Evolutionary conservation across 2,797 vertebrate genomes (phyloP).

Genomic region (Sebastes taczanowskii): DNA sequence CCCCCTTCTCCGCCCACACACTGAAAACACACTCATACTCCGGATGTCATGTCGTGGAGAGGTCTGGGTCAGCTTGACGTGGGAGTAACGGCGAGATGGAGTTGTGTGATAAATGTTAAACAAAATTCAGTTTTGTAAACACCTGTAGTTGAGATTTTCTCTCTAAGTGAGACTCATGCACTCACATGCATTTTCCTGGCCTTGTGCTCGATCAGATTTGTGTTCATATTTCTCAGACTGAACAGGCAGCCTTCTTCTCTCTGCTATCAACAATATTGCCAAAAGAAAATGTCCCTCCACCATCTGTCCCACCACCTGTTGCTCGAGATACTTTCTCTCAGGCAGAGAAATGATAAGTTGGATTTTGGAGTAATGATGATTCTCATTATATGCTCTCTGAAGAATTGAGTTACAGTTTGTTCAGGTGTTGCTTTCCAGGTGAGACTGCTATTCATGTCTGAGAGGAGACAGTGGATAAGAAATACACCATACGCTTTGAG

Average conservation of each 20-base stretch:
- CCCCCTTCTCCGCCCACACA: slow-evolving; percentile 16
- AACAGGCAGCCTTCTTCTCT: slow-evolving; percentile 7
- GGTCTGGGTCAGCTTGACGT: slow-evolving; percentile 41
- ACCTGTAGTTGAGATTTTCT: neutral
- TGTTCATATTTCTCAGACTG: slow-evolving; percentile 12
- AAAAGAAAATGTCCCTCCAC: slow-evolving; percentile 39
- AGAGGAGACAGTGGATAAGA: neutral
- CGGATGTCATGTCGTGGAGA: slow-evolving; percentile 31
- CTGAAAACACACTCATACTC: neutral
- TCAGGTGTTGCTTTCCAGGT: neutral
- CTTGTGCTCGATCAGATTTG: neutral
- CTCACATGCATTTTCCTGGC: neutral
- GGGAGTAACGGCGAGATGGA: slow-evolving; percentile 31
- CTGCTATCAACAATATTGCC: slow-evolving; percentile 16
- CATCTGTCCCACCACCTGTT: slow-evolving; percentile 56
- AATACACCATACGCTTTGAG: neutral
- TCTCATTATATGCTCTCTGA: slow-evolving; percentile 8
- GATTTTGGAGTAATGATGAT: slow-evolving; percentile 4
- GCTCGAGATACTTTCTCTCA: slow-evolving; percentile 1
- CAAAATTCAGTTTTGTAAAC: neutral
- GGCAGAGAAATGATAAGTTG: slow-evolving; percentile 6
- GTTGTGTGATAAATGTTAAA: slow-evolving; percentile 14
- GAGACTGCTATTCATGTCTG: neutral
- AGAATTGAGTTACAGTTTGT: neutral
- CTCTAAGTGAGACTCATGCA: neutral